Percentiles rank a stretch among this genome's conserved stretches.
Evolutionary conservation across 2,888 invertebrate species (phyloP).

Genomic region (Drosophila affinis): DNA sequence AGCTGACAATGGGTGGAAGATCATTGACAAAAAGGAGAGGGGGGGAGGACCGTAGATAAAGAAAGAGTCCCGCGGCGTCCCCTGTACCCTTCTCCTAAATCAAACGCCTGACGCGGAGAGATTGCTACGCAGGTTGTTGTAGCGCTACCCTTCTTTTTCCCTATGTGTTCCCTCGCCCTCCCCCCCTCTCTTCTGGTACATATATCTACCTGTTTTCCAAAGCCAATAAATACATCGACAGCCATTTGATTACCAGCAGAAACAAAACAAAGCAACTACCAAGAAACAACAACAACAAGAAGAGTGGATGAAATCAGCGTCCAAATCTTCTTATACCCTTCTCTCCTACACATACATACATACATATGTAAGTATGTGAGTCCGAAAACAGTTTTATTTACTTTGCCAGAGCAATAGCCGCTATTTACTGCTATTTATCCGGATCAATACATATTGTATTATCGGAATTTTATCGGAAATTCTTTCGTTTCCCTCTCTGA

Average conservation of each 20-base stretch:
- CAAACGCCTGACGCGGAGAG: neutral
- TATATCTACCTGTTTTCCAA: constrained; percentile 21
- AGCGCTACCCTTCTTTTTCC: neutral
- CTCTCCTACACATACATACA: too few relatives aligned
- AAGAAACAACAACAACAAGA: constrained; percentile 16
- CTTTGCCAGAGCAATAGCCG: neutral
- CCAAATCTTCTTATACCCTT: neutral
- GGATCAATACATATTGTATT: neutral
- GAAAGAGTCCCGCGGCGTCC: neutral
- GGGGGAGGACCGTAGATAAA: neutral
- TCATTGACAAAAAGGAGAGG: neutral
- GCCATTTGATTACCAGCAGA: constrained; percentile 70
- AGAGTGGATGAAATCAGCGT: neutral
- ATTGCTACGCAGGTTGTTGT: neutral
- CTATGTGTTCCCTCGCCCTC: constrained; percentile 1
- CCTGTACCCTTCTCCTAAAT: neutral
- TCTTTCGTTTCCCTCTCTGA: neutral
- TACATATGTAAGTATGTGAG: too few relatives aligned
- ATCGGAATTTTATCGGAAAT: neutral
- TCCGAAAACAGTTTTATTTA: neutral
- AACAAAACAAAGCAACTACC: constrained; percentile 49
- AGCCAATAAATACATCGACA: constrained; percentile 55
- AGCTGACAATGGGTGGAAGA: neutral
- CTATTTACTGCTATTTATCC: neutral
- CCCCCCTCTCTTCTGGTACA: neutral